Base-by-base conservation (phyloP, 2,888 invertebrate genomes). In the Synergus laeviventris region DNA sequence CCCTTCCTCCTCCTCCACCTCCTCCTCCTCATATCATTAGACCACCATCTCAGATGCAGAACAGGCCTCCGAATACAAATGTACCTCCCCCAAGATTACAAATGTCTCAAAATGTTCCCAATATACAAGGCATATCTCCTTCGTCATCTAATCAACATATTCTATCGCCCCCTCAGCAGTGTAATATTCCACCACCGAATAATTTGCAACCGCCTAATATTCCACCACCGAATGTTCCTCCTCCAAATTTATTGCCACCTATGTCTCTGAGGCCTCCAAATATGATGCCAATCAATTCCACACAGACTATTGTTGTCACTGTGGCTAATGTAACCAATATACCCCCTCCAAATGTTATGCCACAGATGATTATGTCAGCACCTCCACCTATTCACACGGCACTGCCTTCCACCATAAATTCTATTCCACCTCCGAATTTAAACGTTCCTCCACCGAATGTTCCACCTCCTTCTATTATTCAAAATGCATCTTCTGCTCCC, bases 381-480 rank as follows among this genome's bases (percentile, higher is more conserved):
- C 89, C 89, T 2, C 89, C 89, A 1, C 85, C 87, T 0, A 87
- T 89, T 42, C 89, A 86, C 61, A 84, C 80, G 2, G 86, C n/a
- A n/a, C n/a, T 87, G 2, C 82, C 87, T 11, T 89, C 89, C 0
- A 86, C 80, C 1, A 87, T 88, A 16, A 89, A 87, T 80, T 86
- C 89, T 0, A 84, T 89, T 45, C 89, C 90, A 73, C 87, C 89
- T 14, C 89, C 90, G 14, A 89, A 89, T 78, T 77, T 92, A 85
- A 92, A 91, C 80, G 86, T 92, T 66, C 92, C 92, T 76, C 92
- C 92, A 9, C 92, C 92, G 11, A 88, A 87, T 75, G 87, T 88
- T 11, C 83, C 83, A 5, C 84, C 84, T 31, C 84, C 85, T 31
- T 83, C 85, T 36, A 82, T 87, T 12, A 86, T 88, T 12, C 86